Evolutionary conservation across 1,140 invertebrate genomes (phyloP), one percentile per base, ranked within the genome.

Genomic region (Drosophila rhopaloa): DNA sequence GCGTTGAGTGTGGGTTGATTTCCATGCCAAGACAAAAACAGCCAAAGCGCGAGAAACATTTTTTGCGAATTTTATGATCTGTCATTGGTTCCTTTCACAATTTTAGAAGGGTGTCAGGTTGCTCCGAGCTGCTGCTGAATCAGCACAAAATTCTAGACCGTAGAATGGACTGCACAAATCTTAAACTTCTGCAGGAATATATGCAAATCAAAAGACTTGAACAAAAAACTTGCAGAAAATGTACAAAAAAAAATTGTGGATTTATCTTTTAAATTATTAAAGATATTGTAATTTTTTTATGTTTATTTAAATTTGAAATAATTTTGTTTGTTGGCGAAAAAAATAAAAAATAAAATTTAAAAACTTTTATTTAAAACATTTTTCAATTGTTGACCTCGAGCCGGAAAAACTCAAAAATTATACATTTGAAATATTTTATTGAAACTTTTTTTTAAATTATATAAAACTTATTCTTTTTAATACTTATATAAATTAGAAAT

Each of bases 11-110:
- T 43, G 60, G 60, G 59, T 32, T 53, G 35, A 24, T 14, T 38
- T 50, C 10, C 7, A 32, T 32, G n/a, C 58, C 19, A 27, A 50
- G 13, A 14, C 24, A 27, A 53, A 53, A 61, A 58, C 27, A 44
- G 43, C 43, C 14, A 14, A 8, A 7, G 43, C 19, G 14, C 29
- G n/a, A 32, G 14, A 50, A 48, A 27, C 43, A 66, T 50, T 67
- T 50, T 35, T 24, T 43, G 38, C 11, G 8, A 27, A 44, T 53
- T 53, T 53, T 29, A 37, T 19, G 59, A 43, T 19, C 65, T 53
- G 66, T 67, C 61, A 40, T 13, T 35, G 27, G 41, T 56, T 40
- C 27, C 16, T 27, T 68, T 35, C 62, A 16, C 27, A 40, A 54
- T 16, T 62, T 62, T 35, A 35, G 60, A 62, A 62, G 14, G 60